A percentile compares a stretch with the other conserved stretches of the same genome.
phyloP scores from a whole-genome alignment of 2,113 vertebrate genomes.

The Ursus arctos region DNA sequence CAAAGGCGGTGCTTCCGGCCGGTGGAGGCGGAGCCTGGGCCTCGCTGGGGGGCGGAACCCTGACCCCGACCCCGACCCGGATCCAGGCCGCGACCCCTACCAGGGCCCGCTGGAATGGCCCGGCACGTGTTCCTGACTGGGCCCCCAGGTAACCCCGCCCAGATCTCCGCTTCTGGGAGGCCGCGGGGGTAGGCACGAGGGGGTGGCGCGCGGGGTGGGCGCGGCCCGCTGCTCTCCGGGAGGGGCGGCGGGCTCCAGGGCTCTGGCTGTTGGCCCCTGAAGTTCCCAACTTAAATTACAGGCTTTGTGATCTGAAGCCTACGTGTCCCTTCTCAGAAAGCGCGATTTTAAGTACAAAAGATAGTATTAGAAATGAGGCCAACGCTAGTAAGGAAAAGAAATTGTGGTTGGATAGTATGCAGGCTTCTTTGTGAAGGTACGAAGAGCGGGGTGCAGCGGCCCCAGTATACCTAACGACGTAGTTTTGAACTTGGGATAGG shows the following conservation, averaged over 20 bases:
- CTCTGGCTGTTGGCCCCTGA: not conserved
- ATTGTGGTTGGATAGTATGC: rapidly evolving
- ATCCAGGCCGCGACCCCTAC: rapidly evolving
- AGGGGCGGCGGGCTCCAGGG: rapidly evolving
- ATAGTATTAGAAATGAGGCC: not conserved
- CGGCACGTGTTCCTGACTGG: constrained; percentile 95
- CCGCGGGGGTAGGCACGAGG: not conserved
- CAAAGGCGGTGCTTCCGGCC: rapidly evolving
- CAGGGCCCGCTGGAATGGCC: constrained; percentile 81
- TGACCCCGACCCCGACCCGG: rapidly evolving
- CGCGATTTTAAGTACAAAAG: not conserved
- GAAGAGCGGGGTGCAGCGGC: not conserved
- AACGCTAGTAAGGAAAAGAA: not conserved
- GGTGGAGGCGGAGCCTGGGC: not conserved
- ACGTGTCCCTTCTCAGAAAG: not conserved
- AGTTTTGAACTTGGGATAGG: not conserved
- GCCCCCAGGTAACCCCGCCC: constrained; percentile 91
- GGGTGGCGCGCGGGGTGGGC: not conserved
- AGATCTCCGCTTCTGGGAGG: not conserved
- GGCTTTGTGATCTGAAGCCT: not conserved
- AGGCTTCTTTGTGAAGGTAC: not conserved
- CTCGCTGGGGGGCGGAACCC: not conserved
- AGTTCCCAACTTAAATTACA: rapidly evolving
- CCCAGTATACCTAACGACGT: rapidly evolving
- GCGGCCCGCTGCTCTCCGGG: rapidly evolving